A percentile compares a stretch with the other conserved stretches of the same genome.
Conservation (phyloP, 2,888 invertebrate genomes). For the Andricus curvator region DNA sequence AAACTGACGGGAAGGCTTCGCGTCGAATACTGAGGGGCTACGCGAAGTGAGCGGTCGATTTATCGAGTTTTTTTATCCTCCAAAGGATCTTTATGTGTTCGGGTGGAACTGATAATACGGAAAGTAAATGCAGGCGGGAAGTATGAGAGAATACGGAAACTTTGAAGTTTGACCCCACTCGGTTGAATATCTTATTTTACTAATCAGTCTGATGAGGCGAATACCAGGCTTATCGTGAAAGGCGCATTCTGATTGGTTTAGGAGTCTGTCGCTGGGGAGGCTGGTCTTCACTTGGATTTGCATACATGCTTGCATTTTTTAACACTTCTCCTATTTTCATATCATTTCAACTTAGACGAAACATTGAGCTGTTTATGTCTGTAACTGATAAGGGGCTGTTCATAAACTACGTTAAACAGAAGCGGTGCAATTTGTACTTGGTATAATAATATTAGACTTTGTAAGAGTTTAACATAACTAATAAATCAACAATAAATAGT, state of each 20-base stretch:
- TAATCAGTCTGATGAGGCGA: slow-evolving; percentile 4
- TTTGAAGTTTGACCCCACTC: slow-evolving; percentile 67
- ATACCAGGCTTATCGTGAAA: neutral
- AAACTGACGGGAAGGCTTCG: neutral
- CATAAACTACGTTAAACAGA: no score
- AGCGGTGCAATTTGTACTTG: no score
- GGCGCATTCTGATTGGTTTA: neutral
- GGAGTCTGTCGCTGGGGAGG: neutral
- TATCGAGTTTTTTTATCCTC: slow-evolving; percentile 40
- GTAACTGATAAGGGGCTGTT: neutral
- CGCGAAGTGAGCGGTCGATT: slow-evolving; percentile 39
- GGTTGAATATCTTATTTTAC: slow-evolving; percentile 21
- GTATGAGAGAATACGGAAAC: slow-evolving; percentile 52
- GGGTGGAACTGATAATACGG: neutral
- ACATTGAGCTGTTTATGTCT: neutral
- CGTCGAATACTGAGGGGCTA: slow-evolving; percentile 8
- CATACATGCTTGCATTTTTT: neutral
- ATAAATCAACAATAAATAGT: no score
- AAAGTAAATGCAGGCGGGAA: neutral
- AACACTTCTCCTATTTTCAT: neutral
- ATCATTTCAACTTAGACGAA: neutral
- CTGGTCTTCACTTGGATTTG: neutral
- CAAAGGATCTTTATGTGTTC: neutral
- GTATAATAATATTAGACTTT: no score
- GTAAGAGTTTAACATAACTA: no score